Conservation (phyloP, 2,113 vertebrate species). For the Microcebus jonahi region DNA sequence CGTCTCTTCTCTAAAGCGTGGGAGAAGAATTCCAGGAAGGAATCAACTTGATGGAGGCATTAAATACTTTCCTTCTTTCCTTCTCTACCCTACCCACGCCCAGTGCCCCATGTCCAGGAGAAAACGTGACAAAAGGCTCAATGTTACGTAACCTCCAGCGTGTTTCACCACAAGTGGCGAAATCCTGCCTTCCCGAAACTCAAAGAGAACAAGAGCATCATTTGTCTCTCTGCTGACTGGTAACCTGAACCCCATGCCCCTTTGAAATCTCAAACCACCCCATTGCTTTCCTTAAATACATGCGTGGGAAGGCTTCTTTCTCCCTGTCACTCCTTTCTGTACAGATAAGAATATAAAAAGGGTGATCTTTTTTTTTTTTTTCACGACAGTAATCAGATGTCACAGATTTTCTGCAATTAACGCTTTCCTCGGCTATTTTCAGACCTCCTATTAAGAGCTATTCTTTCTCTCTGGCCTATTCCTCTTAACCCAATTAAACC, state of each 20-base stretch:
- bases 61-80: fast-evolving
- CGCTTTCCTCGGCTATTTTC: conserved; percentile 46
- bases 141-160: fast-evolving
- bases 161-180: background rate
- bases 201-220: fast-evolving
- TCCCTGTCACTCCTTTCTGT: background rate
- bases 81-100: fast-evolving
- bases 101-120: background rate
- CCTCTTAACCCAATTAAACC: conserved; percentile 65
- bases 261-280: background rate
- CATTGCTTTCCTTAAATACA: background rate
- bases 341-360: background rate
- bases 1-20: fast-evolving
- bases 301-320: background rate
- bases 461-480: background rate
- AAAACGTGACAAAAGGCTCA: background rate
- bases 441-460: conserved; percentile 51
- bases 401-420: background rate
- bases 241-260: background rate
- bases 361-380: background rate
- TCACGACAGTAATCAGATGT: background rate
- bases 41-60: fast-evolving
- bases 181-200: background rate
- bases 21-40: background rate
- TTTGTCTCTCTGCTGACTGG: background rate